phyloP scores from a whole-genome alignment of 2,888 invertebrate genomes.

The Tricholauxania praeusta region DNA sequence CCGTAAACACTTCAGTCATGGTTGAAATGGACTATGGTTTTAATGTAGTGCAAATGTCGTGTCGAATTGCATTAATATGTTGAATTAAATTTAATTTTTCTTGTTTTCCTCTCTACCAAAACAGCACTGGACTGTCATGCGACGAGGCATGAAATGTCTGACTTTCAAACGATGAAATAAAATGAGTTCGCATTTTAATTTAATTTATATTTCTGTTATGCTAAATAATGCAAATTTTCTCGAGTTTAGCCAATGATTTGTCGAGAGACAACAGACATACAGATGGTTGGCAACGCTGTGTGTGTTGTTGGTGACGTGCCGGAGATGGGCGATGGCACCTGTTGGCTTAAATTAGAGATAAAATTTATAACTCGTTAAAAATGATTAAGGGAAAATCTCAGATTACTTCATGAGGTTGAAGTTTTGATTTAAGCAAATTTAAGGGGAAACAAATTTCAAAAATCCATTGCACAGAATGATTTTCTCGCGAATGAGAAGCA shows the following conservation, averaged over 20 bases:
- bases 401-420: neutral
- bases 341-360: slow-evolving; percentile 11
- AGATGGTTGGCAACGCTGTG: neutral
- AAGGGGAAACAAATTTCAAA: neutral
- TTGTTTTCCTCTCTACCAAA: no score
- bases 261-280: neutral
- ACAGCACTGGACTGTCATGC: neutral
- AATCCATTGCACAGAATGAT: neutral
- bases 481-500: neutral
- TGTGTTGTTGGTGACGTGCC: neutral
- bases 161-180: neutral
- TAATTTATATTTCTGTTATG: neutral
- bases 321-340: slow-evolving; percentile 8
- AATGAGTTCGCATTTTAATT: slow-evolving; percentile 14
- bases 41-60: slow-evolving; percentile 34
- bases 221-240: slow-evolving; percentile 8
- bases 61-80: slow-evolving; percentile 33
- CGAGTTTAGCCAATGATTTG: slow-evolving; percentile 19
- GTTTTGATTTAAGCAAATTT: neutral
- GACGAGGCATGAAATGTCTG: slow-evolving; percentile 13
- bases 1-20: neutral
- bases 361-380: slow-evolving; percentile 3
- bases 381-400: neutral
- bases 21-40: neutral
- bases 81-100: slow-evolving; percentile 7